Evolutionary conservation across 2,888 invertebrate species (phyloP).

Genomic region (Pardosa pseudoannulata): DNA sequence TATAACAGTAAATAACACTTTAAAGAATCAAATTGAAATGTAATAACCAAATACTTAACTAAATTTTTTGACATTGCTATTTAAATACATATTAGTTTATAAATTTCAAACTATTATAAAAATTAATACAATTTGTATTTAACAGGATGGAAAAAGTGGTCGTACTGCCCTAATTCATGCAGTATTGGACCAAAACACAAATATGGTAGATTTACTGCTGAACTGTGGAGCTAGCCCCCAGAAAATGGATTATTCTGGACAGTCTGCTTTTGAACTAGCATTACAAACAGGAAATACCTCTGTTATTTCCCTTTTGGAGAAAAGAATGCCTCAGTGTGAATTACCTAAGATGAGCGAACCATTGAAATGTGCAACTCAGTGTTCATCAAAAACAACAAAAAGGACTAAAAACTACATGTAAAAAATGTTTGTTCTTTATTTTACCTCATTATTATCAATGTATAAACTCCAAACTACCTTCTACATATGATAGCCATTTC

Average conservation of each 20-base stretch:
- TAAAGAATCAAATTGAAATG: no score
- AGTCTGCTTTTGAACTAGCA: constrained; percentile 50
- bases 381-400: background rate
- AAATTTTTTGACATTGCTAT: no score
- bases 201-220: constrained; percentile 46
- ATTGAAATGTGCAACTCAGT: background rate
- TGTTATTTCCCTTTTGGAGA: constrained; percentile 12
- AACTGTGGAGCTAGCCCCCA: constrained; percentile 37
- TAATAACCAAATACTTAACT: no score
- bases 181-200: constrained; percentile 38
- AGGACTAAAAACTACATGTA: background rate
- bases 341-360: background rate
- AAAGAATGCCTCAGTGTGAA: background rate
- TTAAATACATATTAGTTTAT: no score
- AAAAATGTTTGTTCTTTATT: no score
- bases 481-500: no score
- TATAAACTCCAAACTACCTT: no score
- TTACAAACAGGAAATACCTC: constrained; percentile 18
- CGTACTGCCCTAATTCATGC: constrained; percentile 61
- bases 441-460: no score
- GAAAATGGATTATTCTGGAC: constrained; percentile 54
- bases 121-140: background rate
- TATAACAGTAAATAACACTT: no score
- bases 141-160: constrained; percentile 70
- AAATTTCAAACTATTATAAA: no score